Evolutionary conservation across 2,888 invertebrate species (phyloP).

Genomic region (Trichogramma evanescens): DNA sequence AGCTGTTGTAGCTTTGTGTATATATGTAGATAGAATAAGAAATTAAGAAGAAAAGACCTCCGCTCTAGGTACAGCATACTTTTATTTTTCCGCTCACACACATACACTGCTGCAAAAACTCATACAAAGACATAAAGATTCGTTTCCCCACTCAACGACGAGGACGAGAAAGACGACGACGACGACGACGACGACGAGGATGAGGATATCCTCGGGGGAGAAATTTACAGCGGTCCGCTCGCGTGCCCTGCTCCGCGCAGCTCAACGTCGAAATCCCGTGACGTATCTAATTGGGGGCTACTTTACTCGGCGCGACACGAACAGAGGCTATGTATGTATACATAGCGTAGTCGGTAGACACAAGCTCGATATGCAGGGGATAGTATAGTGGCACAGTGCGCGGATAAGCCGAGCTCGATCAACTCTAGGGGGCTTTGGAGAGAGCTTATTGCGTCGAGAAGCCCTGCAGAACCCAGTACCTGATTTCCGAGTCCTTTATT

Average conservation of each 20-base stretch:
- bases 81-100: neutral
- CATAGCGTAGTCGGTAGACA: neutral
- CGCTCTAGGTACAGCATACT: neutral
- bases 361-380: too few relatives aligned
- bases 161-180: too few relatives aligned
- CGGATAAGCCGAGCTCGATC: constrained; percentile 12
- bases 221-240: constrained; percentile 25
- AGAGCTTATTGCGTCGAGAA: neutral
- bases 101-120: neutral
- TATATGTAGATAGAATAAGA: constrained; percentile 14
- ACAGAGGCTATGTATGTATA: neutral
- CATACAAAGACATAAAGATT: too few relatives aligned
- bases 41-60: constrained; percentile 10
- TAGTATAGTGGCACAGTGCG: neutral
- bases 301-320: constrained; percentile 38
- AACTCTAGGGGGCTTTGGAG: neutral
- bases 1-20: neutral
- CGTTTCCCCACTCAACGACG: too few relatives aligned
- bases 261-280: constrained; percentile 43
- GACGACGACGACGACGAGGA: too few relatives aligned
- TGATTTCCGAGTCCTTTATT: too few relatives aligned
- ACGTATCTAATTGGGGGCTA: constrained; percentile 46
- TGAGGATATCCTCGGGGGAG: constrained; percentile 30
- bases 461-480: too few relatives aligned
- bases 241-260: constrained; percentile 17